A percentile compares a stretch with the other conserved stretches of the same genome.
Conservation (phyloP, 2,797 vertebrate genomes). For the Crenuchus spilurus region DNA sequence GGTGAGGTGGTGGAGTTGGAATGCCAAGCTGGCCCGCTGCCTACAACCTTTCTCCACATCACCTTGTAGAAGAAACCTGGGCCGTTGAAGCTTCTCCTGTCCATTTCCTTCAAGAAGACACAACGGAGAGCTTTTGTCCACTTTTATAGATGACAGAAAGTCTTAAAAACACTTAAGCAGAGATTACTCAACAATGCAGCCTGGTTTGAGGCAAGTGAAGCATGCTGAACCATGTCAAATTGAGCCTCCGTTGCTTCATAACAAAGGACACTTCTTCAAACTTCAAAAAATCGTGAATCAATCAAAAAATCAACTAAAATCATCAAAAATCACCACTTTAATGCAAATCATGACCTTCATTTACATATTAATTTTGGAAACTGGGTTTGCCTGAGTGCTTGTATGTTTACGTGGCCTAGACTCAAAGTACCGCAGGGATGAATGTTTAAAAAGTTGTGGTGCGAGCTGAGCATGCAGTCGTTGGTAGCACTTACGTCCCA, state of each 20-base stretch:
- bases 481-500: constrained; percentile 80
- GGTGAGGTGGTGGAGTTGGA: constrained; percentile 68
- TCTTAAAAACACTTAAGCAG: too few relatives aligned
- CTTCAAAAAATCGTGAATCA: too few relatives aligned
- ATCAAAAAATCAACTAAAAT: too few relatives aligned
- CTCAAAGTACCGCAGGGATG: not conserved
- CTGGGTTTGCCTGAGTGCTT: not conserved
- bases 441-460: not conserved
- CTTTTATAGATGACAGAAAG: too few relatives aligned
- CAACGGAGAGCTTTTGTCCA: not conserved
- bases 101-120: constrained; percentile 71
- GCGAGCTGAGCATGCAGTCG: not conserved
- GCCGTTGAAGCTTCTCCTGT: constrained; percentile 79
- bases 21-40: constrained; percentile 78
- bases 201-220: too few relatives aligned
- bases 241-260: too few relatives aligned
- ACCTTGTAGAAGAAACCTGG: constrained; percentile 84
- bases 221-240: too few relatives aligned
- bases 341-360: not conserved
- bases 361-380: not conserved
- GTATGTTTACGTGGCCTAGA: not conserved
- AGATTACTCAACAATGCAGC: too few relatives aligned
- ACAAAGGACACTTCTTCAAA: too few relatives aligned
- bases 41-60: constrained; percentile 82
- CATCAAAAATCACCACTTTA: not conserved